Base-by-base conservation (phyloP, 2,797 vertebrate genomes). In the Pseudotriccus pelzelni region DNA sequence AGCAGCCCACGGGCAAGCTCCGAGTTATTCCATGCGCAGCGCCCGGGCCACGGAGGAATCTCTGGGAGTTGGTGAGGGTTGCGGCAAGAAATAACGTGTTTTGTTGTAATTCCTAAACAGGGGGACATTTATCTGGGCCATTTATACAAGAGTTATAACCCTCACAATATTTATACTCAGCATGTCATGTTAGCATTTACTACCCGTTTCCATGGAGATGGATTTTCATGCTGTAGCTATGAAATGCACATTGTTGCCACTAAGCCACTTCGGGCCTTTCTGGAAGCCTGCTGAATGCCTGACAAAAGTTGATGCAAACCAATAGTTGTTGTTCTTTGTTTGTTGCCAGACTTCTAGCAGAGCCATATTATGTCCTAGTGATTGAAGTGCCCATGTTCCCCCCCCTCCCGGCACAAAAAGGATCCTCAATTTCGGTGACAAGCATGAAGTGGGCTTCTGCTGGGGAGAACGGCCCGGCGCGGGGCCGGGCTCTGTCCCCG, bases 261-360 rank as follows among this genome's bases (percentile, higher is more conserved):
- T 97, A 96, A 97, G 97, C 95, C 97, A 97, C 97, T 98, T 97
- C 97, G 97, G 97, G 98, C 97, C 97, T 98, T 98, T 98, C 97
- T 93, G 96, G 97, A 96, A 98, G 97, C 97, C 95, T 97, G 97
- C 96, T 98, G 98, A 99, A 98, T 97, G 96, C 98, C 97, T 98
- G 98, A 98, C 98, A 97, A 97, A 97, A 97, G 96, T 96, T 96
- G 97, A 97, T 95, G 97, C 98, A 98, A 96, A 98, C 98, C 98
- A 97, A 98, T 98, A 97, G 97, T 98, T 98, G 98, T 98, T 98
- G 98, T 96, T 98, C 98, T 98, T 98, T 99, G 98, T 99, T 97
- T 97, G 96, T 96, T 92, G 98, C 97, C 96, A 98, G 98, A 98
- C 96, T 97, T 98, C 98, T 98, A 98, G 97, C 98, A 98, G 98